Conservation (phyloP, 1,140 invertebrate species). For the Drosophila ironensis region DNA sequence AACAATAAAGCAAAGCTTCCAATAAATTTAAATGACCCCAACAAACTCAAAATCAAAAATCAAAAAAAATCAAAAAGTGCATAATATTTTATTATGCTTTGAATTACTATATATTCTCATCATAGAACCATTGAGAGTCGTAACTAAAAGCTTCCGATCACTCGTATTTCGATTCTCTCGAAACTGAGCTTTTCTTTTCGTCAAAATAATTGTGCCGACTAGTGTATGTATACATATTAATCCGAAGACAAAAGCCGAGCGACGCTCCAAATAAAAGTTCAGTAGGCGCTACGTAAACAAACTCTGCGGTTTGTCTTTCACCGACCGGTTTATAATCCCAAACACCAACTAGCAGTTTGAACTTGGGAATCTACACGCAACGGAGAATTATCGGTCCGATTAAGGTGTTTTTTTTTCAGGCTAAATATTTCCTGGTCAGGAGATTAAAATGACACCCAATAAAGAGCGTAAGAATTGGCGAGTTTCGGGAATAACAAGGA, state of each 20-base stretch:
- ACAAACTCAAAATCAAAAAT: too few relatives aligned
- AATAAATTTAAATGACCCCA: too few relatives aligned
- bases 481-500: slow-evolving; percentile 55
- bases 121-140: not conserved
- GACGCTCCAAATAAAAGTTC: slow-evolving; percentile 32
- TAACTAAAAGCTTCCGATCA: slow-evolving; percentile 32
- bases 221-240: not conserved
- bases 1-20: too few relatives aligned
- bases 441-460: slow-evolving; percentile 61
- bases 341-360: not conserved
- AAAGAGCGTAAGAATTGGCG: slow-evolving; percentile 45
- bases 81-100: too few relatives aligned
- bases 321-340: slow-evolving; percentile 38
- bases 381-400: slow-evolving; percentile 16
- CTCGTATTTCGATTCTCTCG: not conserved
- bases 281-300: slow-evolving; percentile 46
- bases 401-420: not conserved
- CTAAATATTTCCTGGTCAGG: not conserved
- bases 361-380: slow-evolving; percentile 20
- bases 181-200: slow-evolving; percentile 43
- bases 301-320: slow-evolving; percentile 22
- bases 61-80: too few relatives aligned
- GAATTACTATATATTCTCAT: not conserved
- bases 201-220: too few relatives aligned
- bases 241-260: slow-evolving; percentile 33